Base-by-base conservation (phyloP, 2,113 vertebrate species). In the Morone saxatilis region DNA sequence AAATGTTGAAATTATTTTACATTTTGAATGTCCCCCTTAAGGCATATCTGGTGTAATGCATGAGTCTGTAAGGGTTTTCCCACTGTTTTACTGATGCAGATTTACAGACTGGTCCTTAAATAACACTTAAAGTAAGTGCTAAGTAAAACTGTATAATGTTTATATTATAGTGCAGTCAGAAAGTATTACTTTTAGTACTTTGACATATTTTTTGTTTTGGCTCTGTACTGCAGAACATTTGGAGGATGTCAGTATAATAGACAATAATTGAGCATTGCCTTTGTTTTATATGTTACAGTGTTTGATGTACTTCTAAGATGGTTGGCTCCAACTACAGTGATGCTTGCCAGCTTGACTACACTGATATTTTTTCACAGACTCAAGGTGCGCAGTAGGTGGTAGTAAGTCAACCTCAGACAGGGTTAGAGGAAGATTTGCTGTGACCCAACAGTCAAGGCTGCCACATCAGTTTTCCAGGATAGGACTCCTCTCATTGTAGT, bases 391-490 rank as follows among this genome's bases (percentile, higher is more conserved):
- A 13, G 59, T 61, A 62, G 81, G 71, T 41, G 66, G 78, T 45
- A n/a, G 61, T 6, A 31, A 10, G 78, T 80, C 68, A 45, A 38
- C 67, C 53, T 82, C 66, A 31, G 67, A 36, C 76, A 22, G 40
- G 22, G 48, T 43, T 62, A 38, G 57, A 45, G 45, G 51, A 69
- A 69, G 20, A 67, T 19, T 59, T 47, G 12, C 70, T n/a, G 19
- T 61, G 73, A 60, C 78, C 31, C 73, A 60, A 54, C 86, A 38
- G 71, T 81, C 80, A 81, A 86, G 84, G 86, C 78, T 82, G 72
- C 77, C 67, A 16, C 72, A 43, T n/a, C 50, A 82, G 47, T 83
- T 84, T 78, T 70, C 63, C 70, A 54, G 43, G 6, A 56, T 62
- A 9, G 56, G 67, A 66, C 78, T 80, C 51, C 51, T 67, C 25